Evolutionary conservation across 2,888 invertebrate species (phyloP).

Genomic region (Diabrotica balteata): DNA sequence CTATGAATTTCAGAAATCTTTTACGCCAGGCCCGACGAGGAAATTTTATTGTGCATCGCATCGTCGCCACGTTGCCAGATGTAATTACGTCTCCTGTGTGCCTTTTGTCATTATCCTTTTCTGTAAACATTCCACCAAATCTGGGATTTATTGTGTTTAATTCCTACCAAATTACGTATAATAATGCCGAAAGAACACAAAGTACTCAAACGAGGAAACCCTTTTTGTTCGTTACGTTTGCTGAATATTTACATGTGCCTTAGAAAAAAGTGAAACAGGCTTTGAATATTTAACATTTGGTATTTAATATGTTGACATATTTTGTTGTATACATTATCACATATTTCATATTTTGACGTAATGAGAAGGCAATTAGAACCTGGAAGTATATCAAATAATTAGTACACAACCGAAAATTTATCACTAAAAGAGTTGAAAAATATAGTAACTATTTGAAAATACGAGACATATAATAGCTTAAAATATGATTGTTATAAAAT

Average conservation of each 20-base stretch:
- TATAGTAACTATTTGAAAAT: too few species aligned
- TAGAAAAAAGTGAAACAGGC: neutral
- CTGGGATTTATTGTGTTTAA: slow-evolving; percentile 38
- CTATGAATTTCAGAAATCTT: slow-evolving; percentile 5
- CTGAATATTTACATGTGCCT: slow-evolving; percentile 6
- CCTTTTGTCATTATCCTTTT: slow-evolving; percentile 35
- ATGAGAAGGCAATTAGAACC: too few species aligned
- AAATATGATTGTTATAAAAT: too few species aligned
- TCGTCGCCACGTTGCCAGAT: slow-evolving; percentile 24
- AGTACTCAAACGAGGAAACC: slow-evolving; percentile 4
- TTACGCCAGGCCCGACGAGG: slow-evolving; percentile 11
- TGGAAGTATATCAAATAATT: too few species aligned
- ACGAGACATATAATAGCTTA: too few species aligned
- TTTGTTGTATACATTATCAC: neutral
- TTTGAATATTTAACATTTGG: slow-evolving; percentile 3
- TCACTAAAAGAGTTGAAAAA: too few species aligned
- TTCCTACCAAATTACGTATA: slow-evolving; percentile 31
- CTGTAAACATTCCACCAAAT: slow-evolving; percentile 36
- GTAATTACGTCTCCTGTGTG: slow-evolving; percentile 33
- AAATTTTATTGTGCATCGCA: slow-evolving; percentile 31
- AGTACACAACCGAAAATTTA: too few species aligned
- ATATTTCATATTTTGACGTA: too few species aligned
- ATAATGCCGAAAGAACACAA: slow-evolving; percentile 28
- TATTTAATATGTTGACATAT: slow-evolving; percentile 1
- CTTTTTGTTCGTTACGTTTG: slow-evolving; percentile 9